Base-by-base conservation (phyloP, 1,140 invertebrate genomes). In the Theocolax elegans region DNA sequence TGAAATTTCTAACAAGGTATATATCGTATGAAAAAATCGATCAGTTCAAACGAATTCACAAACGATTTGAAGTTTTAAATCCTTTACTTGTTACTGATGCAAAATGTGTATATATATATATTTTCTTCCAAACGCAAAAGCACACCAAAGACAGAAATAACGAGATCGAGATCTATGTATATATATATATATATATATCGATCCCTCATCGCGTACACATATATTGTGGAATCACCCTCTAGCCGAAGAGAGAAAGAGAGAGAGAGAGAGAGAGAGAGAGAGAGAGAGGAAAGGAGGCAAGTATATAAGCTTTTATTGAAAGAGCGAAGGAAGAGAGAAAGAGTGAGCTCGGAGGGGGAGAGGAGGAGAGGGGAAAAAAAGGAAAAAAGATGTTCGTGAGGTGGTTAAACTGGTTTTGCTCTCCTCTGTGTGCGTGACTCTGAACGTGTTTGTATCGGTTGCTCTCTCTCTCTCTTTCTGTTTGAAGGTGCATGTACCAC, bases 351-450 rank as follows among this genome's bases (percentile, higher is more conserved):
- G 65, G 31, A 29, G 27, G 46, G 64, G 49, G 27, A 49, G 60
- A 40, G 62, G 56, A 25, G 23, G 40, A 15, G 72, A 63, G 25
- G 56, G 29, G 3, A 58, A 65, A 44, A 65, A 67, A 67, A 67
- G 60, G 70, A 67, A 62, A 70, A 66, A 72, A 73, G 58, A 62
- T 62, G 46, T 51, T 53, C 59, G 84, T 82, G 83, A 86, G 83
- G 84, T 85, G 84, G 84, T 86, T 83, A 85, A 80, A 86, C 84
- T 84, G 84, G 83, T 86, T 86, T 77, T 77, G 78, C 80, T 78
- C 78, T 78, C 78, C 74, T 76, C 35, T 38, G 64, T 69, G 35
- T 56, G 35, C 35, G 42, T 71, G 64, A 48, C 65, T 71, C 59
- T 48, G 51, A 35, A 23, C 42, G 60, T 67, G 75, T 54, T 51